A percentile compares a stretch with the other conserved stretches of the same genome.
phyloP scores from a whole-genome alignment of 2,888 invertebrate genomes.

The Quadroppia sp. region DNA sequence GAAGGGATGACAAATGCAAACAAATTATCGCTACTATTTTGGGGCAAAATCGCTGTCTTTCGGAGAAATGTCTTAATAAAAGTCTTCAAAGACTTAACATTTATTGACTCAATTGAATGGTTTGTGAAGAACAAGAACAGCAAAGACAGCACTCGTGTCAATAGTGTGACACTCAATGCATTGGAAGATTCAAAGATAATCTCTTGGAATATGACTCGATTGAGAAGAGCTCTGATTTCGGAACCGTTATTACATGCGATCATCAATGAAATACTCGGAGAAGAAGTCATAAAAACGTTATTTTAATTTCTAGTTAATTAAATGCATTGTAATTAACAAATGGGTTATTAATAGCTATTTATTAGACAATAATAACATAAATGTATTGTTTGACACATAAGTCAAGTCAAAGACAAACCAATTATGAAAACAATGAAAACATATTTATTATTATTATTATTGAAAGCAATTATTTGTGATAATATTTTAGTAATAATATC shows the following conservation, averaged over 20 bases:
- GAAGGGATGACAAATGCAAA: slow-evolving; percentile 84
- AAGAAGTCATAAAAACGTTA: slow-evolving; percentile 21
- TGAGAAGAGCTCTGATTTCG: not conserved
- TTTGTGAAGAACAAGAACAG: slow-evolving; percentile 71
- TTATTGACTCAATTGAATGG: slow-evolving; percentile 83
- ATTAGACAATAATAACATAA: not conserved
- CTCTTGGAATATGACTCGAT: slow-evolving; percentile 63
- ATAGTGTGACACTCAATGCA: slow-evolving; percentile 80
- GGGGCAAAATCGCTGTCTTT: slow-evolving; percentile 58
- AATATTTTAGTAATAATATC: not conserved
- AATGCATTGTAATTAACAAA: not conserved
- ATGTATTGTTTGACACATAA: not conserved
- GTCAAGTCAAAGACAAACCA: not conserved
- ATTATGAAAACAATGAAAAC: not conserved
- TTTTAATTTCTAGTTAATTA: slow-evolving; percentile 7
- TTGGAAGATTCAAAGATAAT: slow-evolving; percentile 77
- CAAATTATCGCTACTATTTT: slow-evolving; percentile 74
- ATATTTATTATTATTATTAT: no score
- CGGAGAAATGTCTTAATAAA: slow-evolving; percentile 70
- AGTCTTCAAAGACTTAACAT: slow-evolving; percentile 79
- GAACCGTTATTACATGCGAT: not conserved
- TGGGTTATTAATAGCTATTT: not conserved
- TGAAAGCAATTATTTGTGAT: no score
- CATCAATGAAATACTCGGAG: not conserved
- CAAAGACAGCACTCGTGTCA: slow-evolving; percentile 71